Base-by-base conservation (phyloP, 2,113 vertebrate genomes). In the Piprites chloris region DNA sequence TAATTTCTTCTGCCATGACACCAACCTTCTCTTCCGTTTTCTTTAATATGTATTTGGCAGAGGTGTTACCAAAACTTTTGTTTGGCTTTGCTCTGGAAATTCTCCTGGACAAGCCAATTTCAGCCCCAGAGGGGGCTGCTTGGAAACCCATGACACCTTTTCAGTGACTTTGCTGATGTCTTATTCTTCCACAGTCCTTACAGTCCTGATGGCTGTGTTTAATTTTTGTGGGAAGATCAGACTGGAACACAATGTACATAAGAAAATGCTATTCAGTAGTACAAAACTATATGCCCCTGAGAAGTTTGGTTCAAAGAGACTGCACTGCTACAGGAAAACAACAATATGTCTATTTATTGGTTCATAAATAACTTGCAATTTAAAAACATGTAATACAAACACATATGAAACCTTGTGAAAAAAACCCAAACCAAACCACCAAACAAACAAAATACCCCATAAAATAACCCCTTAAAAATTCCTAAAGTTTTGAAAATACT, bases 171-270 rank as follows among this genome's bases (percentile, higher is more conserved):
- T 22, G 50, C 2, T 50, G 74, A 50, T 6, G 16, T 32, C 8
- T 4, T 77, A 2, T 44, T 66, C 68, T 77, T 89, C 33, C 37
- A 52, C 16, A 69, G 13, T 3, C 18, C 7, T 47, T 76, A 17
- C 1, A 76, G 11, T 2, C 3, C 18, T 17, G 5, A 9, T 79
- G 23, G 12, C 22, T 52, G 6, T 65, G 67, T 72, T 42, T 50
- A 20, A 16, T 75, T 78, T 42, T 55, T 22, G 28, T 41, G 20
- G 12, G 12, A 11, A 39, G 2, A 22, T 41, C 20, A 33, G 22
- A 23, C 4, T 53, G 23, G 22, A 63, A 39, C 4, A 4, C n/a
- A 67, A 47, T 3, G 5, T 27, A 7, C 3, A 5, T 2, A 16
- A 23, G 23, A 30, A 58, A 72, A 62, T 26, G 7, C 1, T 53